Percentiles rank a stretch among this genome's conserved stretches.
phyloP scores from a whole-genome alignment of 2,113 vertebrate species.

The Ammodramus savannarum region DNA sequence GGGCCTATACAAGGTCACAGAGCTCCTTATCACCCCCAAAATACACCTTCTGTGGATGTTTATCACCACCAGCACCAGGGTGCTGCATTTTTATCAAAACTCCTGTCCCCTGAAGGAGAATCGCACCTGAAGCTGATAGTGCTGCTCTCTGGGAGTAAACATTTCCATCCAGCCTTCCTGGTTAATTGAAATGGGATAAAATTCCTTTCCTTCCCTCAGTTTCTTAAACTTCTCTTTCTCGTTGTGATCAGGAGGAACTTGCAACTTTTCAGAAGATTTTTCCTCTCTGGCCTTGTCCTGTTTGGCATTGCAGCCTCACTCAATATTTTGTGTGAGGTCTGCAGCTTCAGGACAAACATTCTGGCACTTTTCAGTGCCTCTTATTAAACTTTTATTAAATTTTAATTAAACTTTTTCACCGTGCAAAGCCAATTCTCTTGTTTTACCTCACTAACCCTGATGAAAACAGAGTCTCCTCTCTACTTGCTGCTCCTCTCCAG shows the following conservation, averaged over 20 bases:
- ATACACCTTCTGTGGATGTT: background rate
- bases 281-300: background rate
- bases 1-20: background rate
- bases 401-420: background rate
- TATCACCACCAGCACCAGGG: background rate
- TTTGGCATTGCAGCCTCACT: background rate
- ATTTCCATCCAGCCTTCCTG: background rate
- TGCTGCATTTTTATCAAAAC: constrained; percentile 41
- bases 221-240: background rate
- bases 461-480: accelerated
- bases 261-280: background rate
- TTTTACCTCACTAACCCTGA: background rate
- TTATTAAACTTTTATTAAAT: background rate
- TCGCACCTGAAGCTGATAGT: constrained; percentile 7
- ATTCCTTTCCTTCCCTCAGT: background rate
- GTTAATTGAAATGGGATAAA: background rate
- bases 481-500: background rate
- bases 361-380: background rate
- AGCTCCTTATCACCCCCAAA: constrained; percentile 36
- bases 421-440: background rate
- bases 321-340: background rate
- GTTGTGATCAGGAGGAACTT: background rate
- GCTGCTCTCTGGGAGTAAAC: background rate
- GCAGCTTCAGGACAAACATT: accelerated
- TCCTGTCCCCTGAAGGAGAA: constrained; percentile 41